Conservation (phyloP, 2,888 invertebrate genomes). For the Cybosia mesomella region DNA sequence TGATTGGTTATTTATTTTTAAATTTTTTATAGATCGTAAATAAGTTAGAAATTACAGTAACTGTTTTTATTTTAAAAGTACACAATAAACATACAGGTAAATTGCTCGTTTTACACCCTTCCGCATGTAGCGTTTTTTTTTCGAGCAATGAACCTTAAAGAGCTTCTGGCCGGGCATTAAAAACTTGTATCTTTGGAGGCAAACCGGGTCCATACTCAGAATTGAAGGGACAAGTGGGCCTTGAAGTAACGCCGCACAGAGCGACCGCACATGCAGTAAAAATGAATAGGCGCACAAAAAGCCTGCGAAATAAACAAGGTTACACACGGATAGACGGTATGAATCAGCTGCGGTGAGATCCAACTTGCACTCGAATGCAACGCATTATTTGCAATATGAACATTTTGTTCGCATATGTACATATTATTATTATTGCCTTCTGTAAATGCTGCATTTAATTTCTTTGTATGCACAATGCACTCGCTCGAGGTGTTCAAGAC, state of each 20-base stretch:
- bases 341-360: slow-evolving; percentile 62
- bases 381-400: slow-evolving; percentile 59
- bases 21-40: neutral
- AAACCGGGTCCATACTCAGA: slow-evolving; percentile 72
- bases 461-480: slow-evolving; percentile 32
- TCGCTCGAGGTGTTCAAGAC: slow-evolving; percentile 37
- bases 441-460: slow-evolving; percentile 55
- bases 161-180: slow-evolving; percentile 47
- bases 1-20: neutral
- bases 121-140: slow-evolving; percentile 62
- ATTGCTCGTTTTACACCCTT: slow-evolving; percentile 54
- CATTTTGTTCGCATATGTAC: slow-evolving; percentile 44
- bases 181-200: slow-evolving; percentile 73
- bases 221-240: slow-evolving; percentile 75
- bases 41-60: neutral
- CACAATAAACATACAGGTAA: neutral
- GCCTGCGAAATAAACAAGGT: slow-evolving; percentile 73
- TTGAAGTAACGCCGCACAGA: slow-evolving; percentile 64
- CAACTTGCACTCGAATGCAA: slow-evolving; percentile 63
- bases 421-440: slow-evolving; percentile 22
- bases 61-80: neutral
- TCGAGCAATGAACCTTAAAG: slow-evolving; percentile 49
- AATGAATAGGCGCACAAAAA: slow-evolving; percentile 63
- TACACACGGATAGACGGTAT: slow-evolving; percentile 55
- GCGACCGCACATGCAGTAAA: slow-evolving; percentile 67